Conservation (phyloP, 2,797 vertebrate species). For the Sebastes umbrosus region DNA sequence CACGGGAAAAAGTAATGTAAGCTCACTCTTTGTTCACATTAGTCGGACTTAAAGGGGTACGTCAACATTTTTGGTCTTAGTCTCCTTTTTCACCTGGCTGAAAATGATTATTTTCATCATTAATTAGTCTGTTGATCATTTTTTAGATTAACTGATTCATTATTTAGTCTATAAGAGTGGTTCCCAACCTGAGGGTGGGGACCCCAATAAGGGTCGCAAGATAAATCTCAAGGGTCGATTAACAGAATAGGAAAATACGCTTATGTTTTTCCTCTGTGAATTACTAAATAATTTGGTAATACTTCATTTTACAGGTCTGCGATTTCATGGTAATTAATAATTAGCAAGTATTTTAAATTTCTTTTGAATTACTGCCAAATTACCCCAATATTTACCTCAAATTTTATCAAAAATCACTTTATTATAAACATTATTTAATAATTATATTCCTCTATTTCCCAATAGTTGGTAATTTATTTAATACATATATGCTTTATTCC, state of each 20-base stretch:
- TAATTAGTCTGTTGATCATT: not conserved
- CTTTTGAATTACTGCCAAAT: too few relatives aligned
- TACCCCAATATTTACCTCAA: too few relatives aligned
- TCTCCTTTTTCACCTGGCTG: not conserved
- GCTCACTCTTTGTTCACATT: not conserved
- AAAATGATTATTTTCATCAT: not conserved
- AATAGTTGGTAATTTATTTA: too few relatives aligned
- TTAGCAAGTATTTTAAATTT: too few relatives aligned
- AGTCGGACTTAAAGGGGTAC: conserved; percentile 18
- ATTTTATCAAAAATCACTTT: rapidly evolving
- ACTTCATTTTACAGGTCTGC: too few relatives aligned
- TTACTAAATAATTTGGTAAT: too few relatives aligned
- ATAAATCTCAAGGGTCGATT: not conserved
- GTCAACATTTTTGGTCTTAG: conserved; percentile 18
- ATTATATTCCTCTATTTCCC: rapidly evolving
- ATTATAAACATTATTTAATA: too few relatives aligned
- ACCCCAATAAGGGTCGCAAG: not conserved
- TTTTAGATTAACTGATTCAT: not conserved
- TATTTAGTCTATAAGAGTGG: not conserved
- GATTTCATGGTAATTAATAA: too few relatives aligned
- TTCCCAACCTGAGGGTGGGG: not conserved
- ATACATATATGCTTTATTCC: too few relatives aligned
- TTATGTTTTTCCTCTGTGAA: not conserved
- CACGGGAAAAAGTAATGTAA: conserved; percentile 47
- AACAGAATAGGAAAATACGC: not conserved